Base-by-base conservation (phyloP, 1,140 invertebrate genomes). In the Calephelis nemesis region DNA sequence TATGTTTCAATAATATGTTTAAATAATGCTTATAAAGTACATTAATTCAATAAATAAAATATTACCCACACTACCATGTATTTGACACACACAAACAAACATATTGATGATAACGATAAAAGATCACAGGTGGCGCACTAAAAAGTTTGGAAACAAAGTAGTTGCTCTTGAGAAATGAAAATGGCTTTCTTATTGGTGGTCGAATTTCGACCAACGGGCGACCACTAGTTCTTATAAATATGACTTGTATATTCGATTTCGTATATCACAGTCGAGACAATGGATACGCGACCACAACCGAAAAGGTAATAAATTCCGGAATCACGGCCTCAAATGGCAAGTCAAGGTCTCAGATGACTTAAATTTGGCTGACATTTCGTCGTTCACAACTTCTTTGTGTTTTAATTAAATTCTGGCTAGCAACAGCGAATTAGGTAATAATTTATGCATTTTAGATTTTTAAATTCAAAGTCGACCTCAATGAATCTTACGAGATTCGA, bases 381-480 rank as follows among this genome's bases (percentile, higher is more conserved):
- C 7, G 15, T 13, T 54, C 0, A 19, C 19, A 54, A 19, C 52
- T 54, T 30, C 52, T 54, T 54, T 54, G 52, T 54, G 19, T 54
- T 54, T 54, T 13, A 54, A 54, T 54, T 54, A 30, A 30, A 10
- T 19, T 19, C 19, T 19, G 52, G 52, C 19, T 54, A 30, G 52
- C 15, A 54, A 54, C 52, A 10, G 19, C 9, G 19, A 54, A 54
- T 54, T 30, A 54, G 19, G 9, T 9, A 13, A 19, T 30, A 54
- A 54, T 30, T 54, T 54, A 54, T 54, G 52, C 15, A 58, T 58
- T 30, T 58, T 10, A 58, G 15, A 58, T 30, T 58, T 58, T 58
- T 11, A 58, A 58, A 58, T 58, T 58, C 52, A 58, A 30, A 11
- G 11, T 5, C 62, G 62, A 47, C 62, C 62, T 63, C 42, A 47